These are phyloP conservation scores for Varanus salvator DNA, from an alignment of 2,113 vertebrate genomes.

Conservation along the genomic window DNA sequence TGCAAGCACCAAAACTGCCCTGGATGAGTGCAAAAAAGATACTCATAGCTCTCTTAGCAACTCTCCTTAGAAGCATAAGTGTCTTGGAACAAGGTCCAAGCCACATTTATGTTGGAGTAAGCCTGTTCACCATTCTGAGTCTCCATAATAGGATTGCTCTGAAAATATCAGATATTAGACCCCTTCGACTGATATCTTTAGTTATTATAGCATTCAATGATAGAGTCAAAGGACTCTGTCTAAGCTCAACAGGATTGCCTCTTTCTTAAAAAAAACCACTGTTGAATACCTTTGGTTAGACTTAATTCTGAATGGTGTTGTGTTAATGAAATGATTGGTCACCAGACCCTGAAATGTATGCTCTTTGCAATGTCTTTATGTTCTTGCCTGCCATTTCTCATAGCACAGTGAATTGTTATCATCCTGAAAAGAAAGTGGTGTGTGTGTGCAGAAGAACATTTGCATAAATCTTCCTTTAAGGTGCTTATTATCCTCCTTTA, in stretches of 20 bases:
- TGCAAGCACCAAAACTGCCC: not conserved
- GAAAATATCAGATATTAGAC: not conserved
- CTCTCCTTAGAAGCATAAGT: no score
- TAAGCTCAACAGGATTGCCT: not conserved
- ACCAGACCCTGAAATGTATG: not conserved
- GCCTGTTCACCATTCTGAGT: no score
- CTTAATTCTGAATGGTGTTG: not conserved
- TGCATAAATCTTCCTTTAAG: conserved; percentile 34
- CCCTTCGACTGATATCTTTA: not conserved
- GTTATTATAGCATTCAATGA: not conserved
- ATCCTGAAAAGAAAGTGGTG: not conserved
- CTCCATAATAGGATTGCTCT: not conserved
- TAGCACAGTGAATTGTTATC: not conserved
- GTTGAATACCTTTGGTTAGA: not conserved
- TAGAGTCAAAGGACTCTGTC: not conserved
- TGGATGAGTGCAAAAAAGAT: not conserved
- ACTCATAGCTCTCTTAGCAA: not conserved
- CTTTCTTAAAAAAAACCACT: not conserved
- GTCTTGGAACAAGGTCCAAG: no score
- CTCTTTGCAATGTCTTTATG: not conserved
- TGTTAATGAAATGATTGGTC: not conserved
- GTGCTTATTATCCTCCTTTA: conserved; percentile 23
- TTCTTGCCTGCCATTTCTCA: not conserved
- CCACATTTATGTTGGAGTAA: not conserved
- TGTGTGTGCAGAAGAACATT: not conserved